phyloP scores from a whole-genome alignment of 2,113 vertebrate genomes.

The Oxyura jamaicensis region DNA sequence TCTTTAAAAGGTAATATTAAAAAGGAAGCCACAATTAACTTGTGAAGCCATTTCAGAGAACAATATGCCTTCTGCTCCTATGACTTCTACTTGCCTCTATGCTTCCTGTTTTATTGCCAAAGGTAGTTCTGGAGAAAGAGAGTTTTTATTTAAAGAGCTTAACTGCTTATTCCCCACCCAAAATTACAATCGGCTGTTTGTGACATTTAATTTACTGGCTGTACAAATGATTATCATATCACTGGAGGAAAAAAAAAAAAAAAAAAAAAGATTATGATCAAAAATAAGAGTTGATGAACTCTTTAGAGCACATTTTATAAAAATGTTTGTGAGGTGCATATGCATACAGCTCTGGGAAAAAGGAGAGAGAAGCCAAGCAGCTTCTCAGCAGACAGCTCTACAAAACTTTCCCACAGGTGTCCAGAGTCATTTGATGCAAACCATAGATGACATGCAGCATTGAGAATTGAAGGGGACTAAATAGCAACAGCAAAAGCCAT shows the following conservation, averaged over 20 bases:
- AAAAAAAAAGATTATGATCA: no score
- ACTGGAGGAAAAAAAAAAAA: neutral
- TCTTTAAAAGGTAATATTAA: neutral
- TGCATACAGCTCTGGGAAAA: neutral
- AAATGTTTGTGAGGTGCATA: neutral
- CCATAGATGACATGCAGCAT: neutral
- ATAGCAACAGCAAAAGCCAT: neutral
- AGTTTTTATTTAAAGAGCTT: constrained; percentile 36
- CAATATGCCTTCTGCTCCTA: neutral
- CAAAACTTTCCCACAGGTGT: neutral
- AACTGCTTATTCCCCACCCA: constrained; percentile 19
- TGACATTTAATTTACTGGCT: constrained; percentile 29
- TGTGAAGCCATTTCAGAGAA: neutral
- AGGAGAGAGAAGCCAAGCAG: neutral
- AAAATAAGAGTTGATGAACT: neutral
- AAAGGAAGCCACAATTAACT: constrained; percentile 3
- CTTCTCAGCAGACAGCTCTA: neutral
- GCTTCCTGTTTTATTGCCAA: constrained; percentile 24
- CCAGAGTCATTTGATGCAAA: neutral
- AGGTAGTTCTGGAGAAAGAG: constrained; percentile 29
- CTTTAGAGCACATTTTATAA: constrained; percentile 4
- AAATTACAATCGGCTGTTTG: neutral
- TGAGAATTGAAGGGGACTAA: neutral
- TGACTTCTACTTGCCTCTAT: neutral
- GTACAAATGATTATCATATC: constrained; percentile 16